Evolutionary conservation across 1,140 invertebrate genomes (phyloP).

Genomic region (Periplaneta americana): DNA sequence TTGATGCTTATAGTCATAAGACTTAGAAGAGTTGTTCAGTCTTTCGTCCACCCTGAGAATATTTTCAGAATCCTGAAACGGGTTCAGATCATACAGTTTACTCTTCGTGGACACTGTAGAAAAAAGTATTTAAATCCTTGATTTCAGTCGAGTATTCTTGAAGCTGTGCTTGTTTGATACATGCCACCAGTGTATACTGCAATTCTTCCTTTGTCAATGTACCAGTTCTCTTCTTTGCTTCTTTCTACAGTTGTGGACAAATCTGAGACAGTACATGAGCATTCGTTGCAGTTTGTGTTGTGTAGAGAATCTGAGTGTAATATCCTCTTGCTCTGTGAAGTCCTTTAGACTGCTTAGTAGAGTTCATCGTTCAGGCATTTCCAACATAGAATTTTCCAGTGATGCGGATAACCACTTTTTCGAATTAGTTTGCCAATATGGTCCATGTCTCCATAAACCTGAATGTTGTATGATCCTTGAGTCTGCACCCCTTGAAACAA

Average conservation of each 20-base stretch:
- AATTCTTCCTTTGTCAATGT: background rate
- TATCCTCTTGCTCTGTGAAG: too few species aligned
- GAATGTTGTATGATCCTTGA: too few species aligned
- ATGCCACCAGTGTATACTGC: background rate
- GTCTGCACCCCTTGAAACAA: constrained; percentile 22
- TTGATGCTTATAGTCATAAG: constrained; percentile 21
- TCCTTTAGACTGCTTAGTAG: too few species aligned
- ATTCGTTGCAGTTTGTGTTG: background rate
- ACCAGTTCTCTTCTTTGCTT: background rate
- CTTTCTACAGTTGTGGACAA: background rate
- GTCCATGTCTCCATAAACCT: too few species aligned
- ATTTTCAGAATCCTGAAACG: constrained; percentile 18
- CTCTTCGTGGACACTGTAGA: too few species aligned
- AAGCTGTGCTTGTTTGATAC: background rate
- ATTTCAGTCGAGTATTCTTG: too few species aligned
- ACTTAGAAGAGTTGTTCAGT: constrained; percentile 16
- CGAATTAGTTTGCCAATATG: constrained; percentile 8
- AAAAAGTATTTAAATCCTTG: too few species aligned
- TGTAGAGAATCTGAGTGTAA: too few species aligned
- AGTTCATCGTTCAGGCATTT: too few species aligned
- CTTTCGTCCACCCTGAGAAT: constrained; percentile 24
- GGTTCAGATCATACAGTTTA: background rate
- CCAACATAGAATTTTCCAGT: too few species aligned
- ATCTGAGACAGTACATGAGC: background rate
- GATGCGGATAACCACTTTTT: too few species aligned